Conservation (phyloP, 2,888 invertebrate species). For the Chrysotoxum bicinctum region DNA sequence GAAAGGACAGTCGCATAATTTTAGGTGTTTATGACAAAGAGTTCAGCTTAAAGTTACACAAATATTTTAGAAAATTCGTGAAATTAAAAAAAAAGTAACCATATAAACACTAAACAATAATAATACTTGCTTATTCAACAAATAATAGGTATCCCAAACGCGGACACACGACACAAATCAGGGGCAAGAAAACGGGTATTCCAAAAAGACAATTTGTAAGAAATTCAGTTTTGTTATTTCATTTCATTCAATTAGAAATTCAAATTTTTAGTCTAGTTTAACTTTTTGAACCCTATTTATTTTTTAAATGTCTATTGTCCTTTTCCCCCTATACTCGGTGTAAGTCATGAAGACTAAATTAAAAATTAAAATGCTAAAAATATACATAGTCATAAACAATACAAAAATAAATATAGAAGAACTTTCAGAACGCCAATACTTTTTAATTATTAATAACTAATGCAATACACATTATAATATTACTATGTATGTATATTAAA, state of each 20-base stretch:
- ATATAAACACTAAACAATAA: background rate
- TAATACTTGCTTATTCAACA: background rate
- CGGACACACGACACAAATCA: background rate
- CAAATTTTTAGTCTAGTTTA: too few relatives aligned
- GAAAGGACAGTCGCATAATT: too few relatives aligned
- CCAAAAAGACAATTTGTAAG: background rate
- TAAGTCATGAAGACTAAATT: background rate
- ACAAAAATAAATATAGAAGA: constrained; percentile 6
- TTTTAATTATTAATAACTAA: constrained; percentile 40
- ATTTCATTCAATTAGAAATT: background rate
- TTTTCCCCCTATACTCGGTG: too few relatives aligned
- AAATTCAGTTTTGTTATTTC: background rate
- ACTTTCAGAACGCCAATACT: constrained; percentile 39
- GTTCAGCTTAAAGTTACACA: too few relatives aligned
- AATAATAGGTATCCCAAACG: background rate
- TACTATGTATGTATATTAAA: constrained; percentile 40
- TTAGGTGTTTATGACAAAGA: too few relatives aligned
- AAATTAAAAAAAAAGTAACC: background rate
- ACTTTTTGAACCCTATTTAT: too few relatives aligned
- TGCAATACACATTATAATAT: constrained; percentile 46
- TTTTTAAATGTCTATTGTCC: background rate
- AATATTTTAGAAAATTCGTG: background rate
- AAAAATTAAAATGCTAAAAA: background rate
- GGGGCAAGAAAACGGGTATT: background rate
- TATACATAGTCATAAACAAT: background rate